Base-by-base conservation (phyloP, 2,113 vertebrate genomes). In the Silurus meridionalis region DNA sequence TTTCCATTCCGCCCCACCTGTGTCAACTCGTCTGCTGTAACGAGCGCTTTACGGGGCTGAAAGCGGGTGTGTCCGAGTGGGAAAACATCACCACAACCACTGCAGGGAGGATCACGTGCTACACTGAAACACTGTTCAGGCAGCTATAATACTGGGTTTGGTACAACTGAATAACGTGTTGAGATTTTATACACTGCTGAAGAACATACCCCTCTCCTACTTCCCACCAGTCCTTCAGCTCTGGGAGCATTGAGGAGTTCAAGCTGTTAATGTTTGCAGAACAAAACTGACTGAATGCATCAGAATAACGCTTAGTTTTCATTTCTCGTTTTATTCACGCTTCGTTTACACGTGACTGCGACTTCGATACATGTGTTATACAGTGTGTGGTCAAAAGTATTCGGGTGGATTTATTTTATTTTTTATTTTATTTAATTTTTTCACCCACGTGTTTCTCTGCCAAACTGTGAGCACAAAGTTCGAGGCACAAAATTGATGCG, bases 1-100 rank as follows among this genome's bases (percentile, higher is more conserved):
- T 78, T 78, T 78, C 74, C 50, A 78, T 55, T 78, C 74, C 52
- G n/a, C 14, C 52, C n/a, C 74, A 78, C 74, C 74, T 78, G 74
- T 55, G 52, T 78, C 75, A 78, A 78, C 52, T 77, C 74, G 55
- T 77, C 74, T 50, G 69, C 46, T 50, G 17, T 46, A 72, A 72
- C 69, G 25, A 77, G 74, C 10, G 10, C 52, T 55, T 11, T 53
- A 23, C 14, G 74, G 55, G 21, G 74, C 21, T 78, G 1, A 28
- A 25, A 37, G 57, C 4, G 52, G 75, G 75, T 55, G 75, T 25
- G 52, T 78, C n/a, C 10, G n/a, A 13, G 23, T 23, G 7, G n/a
- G 11, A 25, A 53, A 78, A 78, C 75, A 25, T 48, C 11, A 74
- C 50, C 10, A 5, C 71, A 21, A 3, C 71, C 48, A 52, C 71